Evolutionary conservation across 1,140 invertebrate species (phyloP).

Genomic region (Adoxophyes honmai): DNA sequence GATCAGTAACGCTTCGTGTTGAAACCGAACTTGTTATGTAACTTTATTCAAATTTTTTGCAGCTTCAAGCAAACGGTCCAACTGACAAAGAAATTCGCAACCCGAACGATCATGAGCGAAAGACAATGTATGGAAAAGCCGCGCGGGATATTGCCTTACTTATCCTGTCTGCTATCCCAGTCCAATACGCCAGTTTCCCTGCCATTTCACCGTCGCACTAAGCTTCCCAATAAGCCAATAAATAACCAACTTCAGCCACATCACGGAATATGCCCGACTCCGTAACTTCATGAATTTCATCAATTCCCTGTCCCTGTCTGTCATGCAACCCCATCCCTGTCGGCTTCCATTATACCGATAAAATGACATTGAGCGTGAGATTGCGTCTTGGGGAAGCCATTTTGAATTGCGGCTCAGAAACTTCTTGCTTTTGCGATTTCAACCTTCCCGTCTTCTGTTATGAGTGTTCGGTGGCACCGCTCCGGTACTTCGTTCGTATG

Average conservation of each 20-base stretch:
- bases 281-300: constrained; percentile 44
- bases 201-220: too few relatives aligned
- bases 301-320: constrained; percentile 22
- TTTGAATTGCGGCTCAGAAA: constrained; percentile 13
- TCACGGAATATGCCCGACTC: constrained; percentile 21
- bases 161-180: too few relatives aligned
- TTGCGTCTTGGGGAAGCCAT: constrained; percentile 25
- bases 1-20: too few relatives aligned
- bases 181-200: too few relatives aligned
- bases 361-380: constrained; percentile 47
- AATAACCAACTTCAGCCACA: constrained; percentile 1
- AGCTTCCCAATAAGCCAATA: background rate
- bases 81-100: too few relatives aligned
- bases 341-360: constrained; percentile 42
- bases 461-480: background rate
- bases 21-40: too few relatives aligned
- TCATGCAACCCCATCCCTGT: constrained; percentile 19
- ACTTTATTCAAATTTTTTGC: too few relatives aligned
- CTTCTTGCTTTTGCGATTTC: constrained; percentile 6
- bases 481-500: background rate
- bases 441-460: background rate
- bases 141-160: too few relatives aligned
- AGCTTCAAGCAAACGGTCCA: too few relatives aligned
- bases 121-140: too few relatives aligned
- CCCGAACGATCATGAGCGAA: too few relatives aligned